Conservation (phyloP, 2,888 invertebrate species). For the Sarcophaga caerulescens region DNA sequence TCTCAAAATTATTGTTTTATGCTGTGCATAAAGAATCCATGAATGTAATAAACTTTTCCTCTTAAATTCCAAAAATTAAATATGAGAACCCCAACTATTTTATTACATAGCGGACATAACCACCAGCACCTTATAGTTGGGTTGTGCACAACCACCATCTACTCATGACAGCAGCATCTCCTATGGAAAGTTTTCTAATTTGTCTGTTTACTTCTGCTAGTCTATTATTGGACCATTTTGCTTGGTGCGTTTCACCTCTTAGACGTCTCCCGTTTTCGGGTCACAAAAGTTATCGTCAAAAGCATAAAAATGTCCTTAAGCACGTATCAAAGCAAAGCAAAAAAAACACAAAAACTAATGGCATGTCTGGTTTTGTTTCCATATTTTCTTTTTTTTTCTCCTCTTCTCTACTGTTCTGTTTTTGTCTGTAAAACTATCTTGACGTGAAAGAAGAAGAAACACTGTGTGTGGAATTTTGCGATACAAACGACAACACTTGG, state of each 20-base stretch:
- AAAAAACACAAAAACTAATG: slow-evolving; percentile 35
- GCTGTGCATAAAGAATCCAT: too few relatives aligned
- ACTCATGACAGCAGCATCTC: neutral
- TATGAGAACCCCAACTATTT: too few relatives aligned
- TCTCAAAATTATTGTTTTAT: too few relatives aligned
- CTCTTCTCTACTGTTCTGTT: neutral
- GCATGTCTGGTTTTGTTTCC: slow-evolving; percentile 54
- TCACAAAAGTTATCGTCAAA: slow-evolving; percentile 58
- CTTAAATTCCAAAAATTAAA: too few relatives aligned
- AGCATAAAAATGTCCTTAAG: slow-evolving; percentile 64
- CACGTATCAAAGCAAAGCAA: slow-evolving; percentile 61
- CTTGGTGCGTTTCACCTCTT: neutral
- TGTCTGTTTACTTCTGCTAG: slow-evolving; percentile 36
- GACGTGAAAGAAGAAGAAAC: neutral
- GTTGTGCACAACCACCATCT: too few relatives aligned
- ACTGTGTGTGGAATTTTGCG: too few relatives aligned
- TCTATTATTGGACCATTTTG: slow-evolving; percentile 22
- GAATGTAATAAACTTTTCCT: too few relatives aligned
- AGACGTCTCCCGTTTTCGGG: slow-evolving; percentile 37
- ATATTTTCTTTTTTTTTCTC: too few relatives aligned
- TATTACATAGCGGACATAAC: too few relatives aligned
- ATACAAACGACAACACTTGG: neutral
- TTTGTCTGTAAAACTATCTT: neutral
- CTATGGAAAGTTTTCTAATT: slow-evolving; percentile 39
- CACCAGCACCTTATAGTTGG: too few relatives aligned